Base-by-base conservation (phyloP, 2,797 vertebrate species). In the Morus bassanus region DNA sequence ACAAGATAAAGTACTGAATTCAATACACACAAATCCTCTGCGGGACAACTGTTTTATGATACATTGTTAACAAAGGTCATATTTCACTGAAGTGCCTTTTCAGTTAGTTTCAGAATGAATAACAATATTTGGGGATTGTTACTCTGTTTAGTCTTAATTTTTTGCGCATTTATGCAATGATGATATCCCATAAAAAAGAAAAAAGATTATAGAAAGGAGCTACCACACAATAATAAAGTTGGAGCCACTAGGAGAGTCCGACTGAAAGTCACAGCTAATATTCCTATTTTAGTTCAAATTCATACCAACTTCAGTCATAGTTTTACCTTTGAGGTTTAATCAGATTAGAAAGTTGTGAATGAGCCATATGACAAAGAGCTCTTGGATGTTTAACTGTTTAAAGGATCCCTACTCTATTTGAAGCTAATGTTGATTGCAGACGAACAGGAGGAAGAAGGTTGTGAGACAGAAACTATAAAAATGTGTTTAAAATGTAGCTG, bases 321-420 rank as follows among this genome's bases (percentile, higher is more conserved):
- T 77, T 84, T 87, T 88, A 56, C 35, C 25, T 72, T 50, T 61
- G 25, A 85, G 15, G 3, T 65, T 79, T 85, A 73, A 59, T 72
- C 39, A 92, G 27, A 86, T 73, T 51, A 63, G 43, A 79, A 82
- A 4, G 25, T 48, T 43, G 51, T 50, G 24, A 85, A 67, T 54
- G 22, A 61, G 17, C 0, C 0, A 30, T 63, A 53, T 35, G 35
- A 89, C 15, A 69, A 48, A 76, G 2, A 10, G 9, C 8, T 18
- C 13, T 74, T 70, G 43, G 28, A 37, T 67, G 8, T 41, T 79
- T 70, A 69, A 69, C 30, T 76, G 23, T 48, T 86, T 67, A 50
- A 91, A 93, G 28, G 21, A 41, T 79, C 22, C 7, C 7, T 46
- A 37, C n/a, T 83, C 17, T 9, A 61, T 85, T 43, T 82, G 77